A percentile compares a stretch with the other conserved stretches of the same genome.
These are phyloP conservation scores for Andrena minutula DNA, from an alignment of 2,888 invertebrate species.

Conservation along the genomic window DNA sequence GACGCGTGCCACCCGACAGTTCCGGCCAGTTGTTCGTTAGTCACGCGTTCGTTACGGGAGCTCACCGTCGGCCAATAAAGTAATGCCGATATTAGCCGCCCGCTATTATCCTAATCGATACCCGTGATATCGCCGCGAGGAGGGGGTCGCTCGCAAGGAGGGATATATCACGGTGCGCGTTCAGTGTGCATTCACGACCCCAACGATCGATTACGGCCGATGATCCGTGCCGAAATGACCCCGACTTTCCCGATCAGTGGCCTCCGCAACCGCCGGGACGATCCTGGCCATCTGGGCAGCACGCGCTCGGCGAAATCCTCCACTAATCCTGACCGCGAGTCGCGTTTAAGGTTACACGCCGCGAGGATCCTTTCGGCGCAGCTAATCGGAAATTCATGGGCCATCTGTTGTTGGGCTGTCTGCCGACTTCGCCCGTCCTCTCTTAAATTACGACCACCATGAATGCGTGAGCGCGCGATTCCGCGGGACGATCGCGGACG, in stretches of 20 bases:
- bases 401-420: slow-evolving; percentile 70
- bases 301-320: slow-evolving; percentile 66
- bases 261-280: slow-evolving; percentile 61
- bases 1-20: slow-evolving; percentile 16
- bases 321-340: slow-evolving; percentile 66
- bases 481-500: slow-evolving; percentile 18
- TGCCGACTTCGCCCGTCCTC: slow-evolving; percentile 27
- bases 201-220: slow-evolving; percentile 69
- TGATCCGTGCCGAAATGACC: slow-evolving; percentile 75
- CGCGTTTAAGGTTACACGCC: slow-evolving; percentile 66
- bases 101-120: slow-evolving; percentile 75
- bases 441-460: slow-evolving; percentile 63
- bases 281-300: slow-evolving; percentile 72
- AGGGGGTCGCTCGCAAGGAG: background rate
- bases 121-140: slow-evolving; percentile 55
- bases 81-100: slow-evolving; percentile 61
- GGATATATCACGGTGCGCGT: slow-evolving; percentile 52
- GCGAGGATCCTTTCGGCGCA: slow-evolving; percentile 54
- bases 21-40: slow-evolving; percentile 26
- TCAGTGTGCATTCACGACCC: slow-evolving; percentile 61
- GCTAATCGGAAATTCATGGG: slow-evolving; percentile 69
- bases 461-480: slow-evolving; percentile 46
- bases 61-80: slow-evolving; percentile 53
- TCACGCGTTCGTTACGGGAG: slow-evolving; percentile 56
- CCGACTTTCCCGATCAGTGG: slow-evolving; percentile 71